Conservation (phyloP, 1,140 invertebrate species). For the Zaprionus inermis region DNA sequence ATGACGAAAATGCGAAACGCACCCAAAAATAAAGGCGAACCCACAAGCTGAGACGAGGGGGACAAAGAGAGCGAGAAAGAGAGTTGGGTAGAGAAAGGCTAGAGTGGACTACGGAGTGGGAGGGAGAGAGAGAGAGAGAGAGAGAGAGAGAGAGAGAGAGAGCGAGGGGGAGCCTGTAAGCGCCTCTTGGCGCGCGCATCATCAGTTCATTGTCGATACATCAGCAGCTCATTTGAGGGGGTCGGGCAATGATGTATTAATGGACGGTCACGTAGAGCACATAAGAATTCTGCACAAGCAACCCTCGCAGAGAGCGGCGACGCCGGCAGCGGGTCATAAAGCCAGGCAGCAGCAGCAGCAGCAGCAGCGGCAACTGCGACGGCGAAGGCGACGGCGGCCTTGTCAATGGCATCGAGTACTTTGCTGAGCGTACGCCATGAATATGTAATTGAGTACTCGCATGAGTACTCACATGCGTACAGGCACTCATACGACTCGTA, state of each 20-base stretch:
- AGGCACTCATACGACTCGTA: not conserved
- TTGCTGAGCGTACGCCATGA: constrained; percentile 13
- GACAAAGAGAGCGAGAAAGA: not conserved
- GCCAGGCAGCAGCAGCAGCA: not conserved
- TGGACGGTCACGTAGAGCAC: constrained; percentile 74
- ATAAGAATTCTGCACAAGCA: constrained; percentile 70
- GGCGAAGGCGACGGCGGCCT: constrained; percentile 24
- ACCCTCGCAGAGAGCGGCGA: constrained; percentile 72
- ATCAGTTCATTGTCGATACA: constrained; percentile 54
- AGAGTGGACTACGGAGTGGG: not conserved
- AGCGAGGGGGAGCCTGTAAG: no score
- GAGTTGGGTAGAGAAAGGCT: not conserved
- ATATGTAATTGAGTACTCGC: constrained; percentile 13
- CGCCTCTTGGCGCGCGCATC: constrained; percentile 3
- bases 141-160: constrained; percentile 12
- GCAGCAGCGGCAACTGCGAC: constrained; percentile 1
- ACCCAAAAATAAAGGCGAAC: constrained; percentile 53
- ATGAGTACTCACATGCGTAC: not conserved
- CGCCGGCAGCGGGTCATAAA: not conserved
- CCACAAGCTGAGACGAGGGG: constrained; percentile 46
- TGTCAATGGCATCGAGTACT: constrained; percentile 41
- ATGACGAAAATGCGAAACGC: constrained; percentile 68
- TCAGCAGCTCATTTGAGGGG: constrained; percentile 44
- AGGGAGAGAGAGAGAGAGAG: constrained; percentile 1
- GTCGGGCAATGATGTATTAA: constrained; percentile 73